Percentiles rank a stretch among this genome's conserved stretches.
Evolutionary conservation across 1,140 invertebrate genomes (phyloP).

Genomic region (Sipha flava): DNA sequence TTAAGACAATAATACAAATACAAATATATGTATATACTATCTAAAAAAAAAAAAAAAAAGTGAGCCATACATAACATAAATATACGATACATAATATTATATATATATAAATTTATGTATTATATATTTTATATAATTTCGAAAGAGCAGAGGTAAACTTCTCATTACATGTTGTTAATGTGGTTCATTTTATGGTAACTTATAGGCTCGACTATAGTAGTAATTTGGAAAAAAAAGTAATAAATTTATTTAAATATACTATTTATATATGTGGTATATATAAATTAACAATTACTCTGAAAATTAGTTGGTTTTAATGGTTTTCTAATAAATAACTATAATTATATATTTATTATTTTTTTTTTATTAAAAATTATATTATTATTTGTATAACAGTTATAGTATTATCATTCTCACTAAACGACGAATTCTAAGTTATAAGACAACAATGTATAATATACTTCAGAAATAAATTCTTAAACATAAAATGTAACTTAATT

Average conservation of each 20-base stretch:
- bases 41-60: not conserved
- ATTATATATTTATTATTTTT: not conserved
- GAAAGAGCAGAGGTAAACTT: not conserved
- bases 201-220: not conserved
- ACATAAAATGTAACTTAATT: constrained; percentile 11
- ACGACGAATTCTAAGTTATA: not conserved
- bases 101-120: not conserved
- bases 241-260: not conserved
- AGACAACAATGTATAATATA: not conserved
- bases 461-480: not conserved
- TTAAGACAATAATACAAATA: not conserved
- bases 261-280: not conserved
- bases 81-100: not conserved
- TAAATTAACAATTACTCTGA: not conserved
- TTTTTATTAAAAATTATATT: not conserved
- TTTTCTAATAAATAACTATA: not conserved
- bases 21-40: not conserved
- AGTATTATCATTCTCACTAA: constrained; percentile 1
- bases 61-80: not conserved
- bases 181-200: constrained; percentile 1
- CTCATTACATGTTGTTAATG: not conserved
- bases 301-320: not conserved
- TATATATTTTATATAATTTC: not conserved
- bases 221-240: not conserved
- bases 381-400: not conserved